Percentiles rank a stretch among this genome's conserved stretches.
phyloP scores from a whole-genome alignment of 1,140 invertebrate genomes.

The Bradysia coprophila region DNA sequence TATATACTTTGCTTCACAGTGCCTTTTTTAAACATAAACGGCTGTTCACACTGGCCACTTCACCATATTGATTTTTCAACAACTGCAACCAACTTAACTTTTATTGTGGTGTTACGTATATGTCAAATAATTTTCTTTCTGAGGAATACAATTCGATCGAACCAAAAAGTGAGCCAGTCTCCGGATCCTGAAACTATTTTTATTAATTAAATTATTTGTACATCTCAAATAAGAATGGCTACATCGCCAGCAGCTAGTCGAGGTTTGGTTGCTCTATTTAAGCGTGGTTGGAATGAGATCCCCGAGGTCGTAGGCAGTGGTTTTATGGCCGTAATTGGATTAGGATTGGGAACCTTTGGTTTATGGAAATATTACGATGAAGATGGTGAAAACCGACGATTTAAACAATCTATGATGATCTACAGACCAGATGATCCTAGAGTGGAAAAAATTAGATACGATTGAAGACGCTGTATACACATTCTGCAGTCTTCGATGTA shows the following conservation, averaged over 20 bases:
- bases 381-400: conserved; percentile 41
- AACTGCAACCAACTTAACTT: too few relatives aligned
- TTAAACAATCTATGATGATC: conserved; percentile 37
- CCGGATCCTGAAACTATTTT: too few relatives aligned
- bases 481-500: neutral
- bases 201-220: too few relatives aligned
- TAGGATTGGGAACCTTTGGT: conserved; percentile 27
- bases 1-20: too few relatives aligned
- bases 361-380: conserved; percentile 30
- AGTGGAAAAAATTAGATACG: conserved; percentile 27
- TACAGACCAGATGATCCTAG: conserved; percentile 40
- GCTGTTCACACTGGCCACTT: too few relatives aligned
- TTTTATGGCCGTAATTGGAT: conserved; percentile 28
- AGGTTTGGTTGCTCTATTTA: conserved; percentile 22
- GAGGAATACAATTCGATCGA: too few relatives aligned
- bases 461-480: conserved; percentile 7
- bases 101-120: too few relatives aligned
- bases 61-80: too few relatives aligned
- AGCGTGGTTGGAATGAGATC: conserved; percentile 40
- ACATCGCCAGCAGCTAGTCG: conserved; percentile 11
- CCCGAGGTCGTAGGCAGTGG: conserved; percentile 38
- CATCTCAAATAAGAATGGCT: too few relatives aligned
- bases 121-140: too few relatives aligned
- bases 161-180: too few relatives aligned
- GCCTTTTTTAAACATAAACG: too few relatives aligned